phyloP scores from a whole-genome alignment of 2,113 vertebrate genomes.

The Megaptera novaeangliae region DNA sequence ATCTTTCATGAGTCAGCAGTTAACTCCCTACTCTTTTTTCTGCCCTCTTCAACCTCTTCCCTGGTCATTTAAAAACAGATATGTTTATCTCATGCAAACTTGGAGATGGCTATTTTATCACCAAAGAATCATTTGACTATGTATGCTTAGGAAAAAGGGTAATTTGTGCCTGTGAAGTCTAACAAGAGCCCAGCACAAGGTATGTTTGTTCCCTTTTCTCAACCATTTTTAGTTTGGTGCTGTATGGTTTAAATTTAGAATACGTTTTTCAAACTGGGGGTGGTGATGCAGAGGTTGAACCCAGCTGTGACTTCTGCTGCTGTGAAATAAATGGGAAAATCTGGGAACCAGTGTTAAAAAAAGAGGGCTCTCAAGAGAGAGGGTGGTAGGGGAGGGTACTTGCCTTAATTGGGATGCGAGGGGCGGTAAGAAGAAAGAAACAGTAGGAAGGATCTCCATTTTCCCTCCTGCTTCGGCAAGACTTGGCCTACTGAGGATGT shows the following conservation, averaged over 20 bases:
- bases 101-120: conserved; percentile 3
- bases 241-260: conserved; percentile 63
- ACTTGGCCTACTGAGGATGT: background rate
- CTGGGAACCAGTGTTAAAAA: background rate
- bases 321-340: conserved; percentile 17
- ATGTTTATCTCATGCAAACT: conserved; percentile 6
- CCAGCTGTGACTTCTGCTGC: conserved; percentile 31
- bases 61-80: conserved; percentile 1
- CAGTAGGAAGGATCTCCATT: too few relatives aligned
- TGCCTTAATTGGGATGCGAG: background rate
- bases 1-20: background rate
- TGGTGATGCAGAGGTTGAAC: background rate
- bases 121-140: conserved; percentile 47
- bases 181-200: conserved; percentile 24
- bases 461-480: background rate
- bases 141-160: background rate
- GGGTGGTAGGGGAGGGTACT: background rate
- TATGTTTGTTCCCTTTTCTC: background rate
- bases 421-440: background rate
- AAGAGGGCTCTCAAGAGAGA: background rate
- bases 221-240: conserved; percentile 62
- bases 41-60: background rate
- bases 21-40: background rate
- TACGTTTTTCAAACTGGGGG: background rate
- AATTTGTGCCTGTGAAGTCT: conserved; percentile 55